Conservation (phyloP, 2,797 vertebrate species). For the Muraenolepis orangiensis region DNA sequence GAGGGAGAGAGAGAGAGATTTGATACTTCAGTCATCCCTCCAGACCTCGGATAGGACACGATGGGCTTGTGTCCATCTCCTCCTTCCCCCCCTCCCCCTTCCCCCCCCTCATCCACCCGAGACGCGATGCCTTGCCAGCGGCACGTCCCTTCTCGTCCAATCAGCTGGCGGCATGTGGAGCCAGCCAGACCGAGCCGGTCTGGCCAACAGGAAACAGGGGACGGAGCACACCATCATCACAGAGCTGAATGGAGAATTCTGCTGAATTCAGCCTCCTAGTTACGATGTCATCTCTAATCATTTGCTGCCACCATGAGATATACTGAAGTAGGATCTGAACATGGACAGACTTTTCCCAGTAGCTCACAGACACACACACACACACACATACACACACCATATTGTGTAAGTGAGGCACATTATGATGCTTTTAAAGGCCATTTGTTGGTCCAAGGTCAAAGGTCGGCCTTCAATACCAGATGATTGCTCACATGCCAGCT, state of each 20-base stretch:
- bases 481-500: slow-evolving; percentile 59
- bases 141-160: too few species aligned
- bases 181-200: too few species aligned
- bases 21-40: slow-evolving; percentile 47
- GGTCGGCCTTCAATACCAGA: slow-evolving; percentile 51
- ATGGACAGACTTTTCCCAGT: not conserved
- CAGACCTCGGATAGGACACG: slow-evolving; percentile 52
- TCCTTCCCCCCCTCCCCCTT: slow-evolving; percentile 17
- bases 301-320: not conserved
- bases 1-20: slow-evolving; percentile 16
- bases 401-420: slow-evolving; percentile 19
- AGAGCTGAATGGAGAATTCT: too few species aligned
- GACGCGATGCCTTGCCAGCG: too few species aligned
- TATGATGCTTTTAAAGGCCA: slow-evolving; percentile 21
- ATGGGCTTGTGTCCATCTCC: slow-evolving; percentile 47
- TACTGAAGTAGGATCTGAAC: not conserved
- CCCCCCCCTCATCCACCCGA: too few species aligned
- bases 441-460: slow-evolving; percentile 53
- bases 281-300: too few species aligned
- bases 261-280: too few species aligned
- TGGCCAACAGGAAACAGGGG: too few species aligned
- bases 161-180: too few species aligned
- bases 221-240: too few species aligned
- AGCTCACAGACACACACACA: not conserved
- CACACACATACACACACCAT: too few species aligned